Evolutionary conservation across 1,140 invertebrate genomes (phyloP).

Genomic region (Bombyx mandarina): DNA sequence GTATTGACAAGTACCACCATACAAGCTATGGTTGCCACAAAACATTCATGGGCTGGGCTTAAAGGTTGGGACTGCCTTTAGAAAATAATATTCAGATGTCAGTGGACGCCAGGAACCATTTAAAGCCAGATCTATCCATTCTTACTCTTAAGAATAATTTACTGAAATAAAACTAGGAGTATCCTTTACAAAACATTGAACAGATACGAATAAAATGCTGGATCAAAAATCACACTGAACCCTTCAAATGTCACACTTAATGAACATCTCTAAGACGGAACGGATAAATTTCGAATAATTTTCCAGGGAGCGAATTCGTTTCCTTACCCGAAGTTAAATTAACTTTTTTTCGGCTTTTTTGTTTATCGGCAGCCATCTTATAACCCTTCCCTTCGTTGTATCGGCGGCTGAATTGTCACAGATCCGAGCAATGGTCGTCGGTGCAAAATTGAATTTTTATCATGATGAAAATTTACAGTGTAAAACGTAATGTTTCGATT

Average conservation of each 20-base stretch:
- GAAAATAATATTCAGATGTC: too few species aligned
- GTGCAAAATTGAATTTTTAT: constrained; percentile 66
- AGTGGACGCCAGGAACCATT: background rate
- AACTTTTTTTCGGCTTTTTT: constrained; percentile 58
- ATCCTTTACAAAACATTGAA: too few species aligned
- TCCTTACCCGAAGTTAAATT: constrained; percentile 50
- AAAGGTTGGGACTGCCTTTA: too few species aligned
- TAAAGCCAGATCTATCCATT: background rate
- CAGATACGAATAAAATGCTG: too few species aligned
- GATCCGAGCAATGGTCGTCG: constrained; percentile 38
- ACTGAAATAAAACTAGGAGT: too few species aligned
- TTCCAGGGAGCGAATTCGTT: constrained; percentile 31
- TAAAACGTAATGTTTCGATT: constrained; percentile 33
- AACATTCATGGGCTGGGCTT: too few species aligned
- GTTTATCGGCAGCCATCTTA: constrained; percentile 58
- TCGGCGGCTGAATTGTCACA: constrained; percentile 51
- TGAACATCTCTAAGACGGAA: constrained; percentile 7
- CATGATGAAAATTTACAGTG: constrained; percentile 49
- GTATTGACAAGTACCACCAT: too few species aligned
- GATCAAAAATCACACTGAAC: constrained; percentile 4
- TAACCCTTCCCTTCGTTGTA: constrained; percentile 46
- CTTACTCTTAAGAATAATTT: background rate
- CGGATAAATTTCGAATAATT: constrained; percentile 14
- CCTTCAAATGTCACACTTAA: constrained; percentile 16
- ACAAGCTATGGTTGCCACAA: too few species aligned